Percentiles rank a stretch among this genome's conserved stretches.
phyloP scores from a whole-genome alignment of 2,113 vertebrate genomes.

The Egretta garzetta region DNA sequence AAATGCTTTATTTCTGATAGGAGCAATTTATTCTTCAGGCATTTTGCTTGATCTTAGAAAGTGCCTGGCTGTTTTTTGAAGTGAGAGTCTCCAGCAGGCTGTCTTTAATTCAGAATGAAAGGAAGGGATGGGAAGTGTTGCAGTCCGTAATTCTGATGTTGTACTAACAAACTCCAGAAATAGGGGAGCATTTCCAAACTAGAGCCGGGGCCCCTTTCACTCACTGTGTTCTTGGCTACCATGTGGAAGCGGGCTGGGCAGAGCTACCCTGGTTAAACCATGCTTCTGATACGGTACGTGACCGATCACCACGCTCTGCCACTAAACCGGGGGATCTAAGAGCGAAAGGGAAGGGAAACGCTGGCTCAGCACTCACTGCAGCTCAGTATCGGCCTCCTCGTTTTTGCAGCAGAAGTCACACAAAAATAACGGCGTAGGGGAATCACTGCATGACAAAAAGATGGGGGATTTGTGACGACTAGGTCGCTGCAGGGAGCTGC shows the following conservation, averaged over 20 bases:
- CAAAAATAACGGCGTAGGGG: background rate
- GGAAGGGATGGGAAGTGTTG: slow-evolving; percentile 29
- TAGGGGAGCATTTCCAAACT: background rate
- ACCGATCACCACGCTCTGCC: background rate
- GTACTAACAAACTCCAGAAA: slow-evolving; percentile 30
- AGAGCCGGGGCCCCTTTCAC: background rate
- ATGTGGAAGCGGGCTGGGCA: background rate
- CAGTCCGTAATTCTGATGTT: slow-evolving; percentile 46
- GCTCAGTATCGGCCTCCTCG: background rate
- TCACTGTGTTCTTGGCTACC: background rate
- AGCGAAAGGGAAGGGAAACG: background rate
- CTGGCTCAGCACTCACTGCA: background rate
- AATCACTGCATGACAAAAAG: background rate
- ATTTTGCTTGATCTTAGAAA: slow-evolving; percentile 71
- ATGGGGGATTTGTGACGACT: background rate
- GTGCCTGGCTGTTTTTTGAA: slow-evolving; percentile 69
- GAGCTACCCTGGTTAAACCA: background rate
- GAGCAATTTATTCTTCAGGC: slow-evolving; percentile 75
- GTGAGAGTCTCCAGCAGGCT: slow-evolving; percentile 55
- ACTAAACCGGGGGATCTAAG: background rate
- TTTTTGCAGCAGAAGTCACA: background rate
- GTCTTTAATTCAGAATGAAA: slow-evolving; percentile 68
- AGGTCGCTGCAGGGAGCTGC: background rate
- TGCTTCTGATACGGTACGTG: background rate
- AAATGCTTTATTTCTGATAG: slow-evolving; percentile 78